Percentiles rank a stretch among this genome's conserved stretches.
Conservation (phyloP, 2,888 invertebrate genomes). For the Apantesis nais region DNA sequence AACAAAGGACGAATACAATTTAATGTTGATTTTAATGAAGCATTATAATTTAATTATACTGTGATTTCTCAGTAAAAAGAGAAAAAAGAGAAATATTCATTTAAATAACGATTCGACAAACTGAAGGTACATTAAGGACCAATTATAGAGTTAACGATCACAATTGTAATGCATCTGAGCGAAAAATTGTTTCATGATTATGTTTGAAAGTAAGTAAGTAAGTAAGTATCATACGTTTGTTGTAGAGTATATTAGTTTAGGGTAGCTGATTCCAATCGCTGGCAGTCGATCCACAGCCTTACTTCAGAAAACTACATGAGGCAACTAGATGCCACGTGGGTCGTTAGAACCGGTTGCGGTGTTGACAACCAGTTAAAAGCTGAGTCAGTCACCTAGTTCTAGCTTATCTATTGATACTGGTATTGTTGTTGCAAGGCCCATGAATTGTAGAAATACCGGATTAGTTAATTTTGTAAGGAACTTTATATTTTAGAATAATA, state of each 20-base stretch:
- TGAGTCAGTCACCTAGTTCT: slow-evolving; percentile 17
- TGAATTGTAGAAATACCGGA: slow-evolving; percentile 7
- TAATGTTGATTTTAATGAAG: neutral
- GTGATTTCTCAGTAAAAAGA: neutral
- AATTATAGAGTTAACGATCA: neutral
- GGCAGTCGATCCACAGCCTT: slow-evolving; percentile 35
- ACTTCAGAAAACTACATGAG: slow-evolving; percentile 54
- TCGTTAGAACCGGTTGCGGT: slow-evolving; percentile 23
- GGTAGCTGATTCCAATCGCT: slow-evolving; percentile 38
- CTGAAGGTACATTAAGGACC: neutral
- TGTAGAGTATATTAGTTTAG: neutral
- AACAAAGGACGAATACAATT: neutral
- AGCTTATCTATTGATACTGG: slow-evolving; percentile 10
- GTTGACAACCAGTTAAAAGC: slow-evolving; percentile 15
- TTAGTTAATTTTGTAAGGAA: neutral
- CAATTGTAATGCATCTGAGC: neutral
- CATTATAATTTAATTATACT: neutral
- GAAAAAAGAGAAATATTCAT: neutral
- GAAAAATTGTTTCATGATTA: neutral
- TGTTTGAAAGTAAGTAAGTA: neutral
- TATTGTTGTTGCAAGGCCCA: slow-evolving; percentile 1
- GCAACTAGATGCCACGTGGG: slow-evolving; percentile 63
- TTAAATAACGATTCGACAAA: neutral
- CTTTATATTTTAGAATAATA: neutral
- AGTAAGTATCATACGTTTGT: no score